These are phyloP conservation scores for Arctia plantaginis DNA, from an alignment of 2,888 invertebrate species.

Conservation along the genomic window DNA sequence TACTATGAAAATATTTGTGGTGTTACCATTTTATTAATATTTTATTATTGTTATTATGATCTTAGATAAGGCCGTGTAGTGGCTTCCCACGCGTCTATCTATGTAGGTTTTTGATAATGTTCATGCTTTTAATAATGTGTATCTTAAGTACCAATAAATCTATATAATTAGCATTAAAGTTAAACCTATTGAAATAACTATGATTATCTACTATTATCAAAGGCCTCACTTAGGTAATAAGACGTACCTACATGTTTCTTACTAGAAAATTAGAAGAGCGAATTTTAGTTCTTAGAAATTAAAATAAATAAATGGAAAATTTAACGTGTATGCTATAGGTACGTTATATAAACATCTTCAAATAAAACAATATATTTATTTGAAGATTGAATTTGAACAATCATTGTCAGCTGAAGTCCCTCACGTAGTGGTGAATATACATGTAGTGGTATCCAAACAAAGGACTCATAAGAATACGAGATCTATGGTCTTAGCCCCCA, in stretches of 20 bases:
- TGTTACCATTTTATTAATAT: slow-evolving; percentile 49
- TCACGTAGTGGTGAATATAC: neutral
- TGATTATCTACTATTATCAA: neutral
- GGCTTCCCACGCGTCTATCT: slow-evolving; percentile 46
- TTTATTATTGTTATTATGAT: slow-evolving; percentile 53
- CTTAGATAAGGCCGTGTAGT: slow-evolving; percentile 27
- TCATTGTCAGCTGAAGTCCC: neutral
- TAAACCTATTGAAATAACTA: slow-evolving; percentile 5
- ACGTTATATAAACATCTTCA: too few relatives aligned
- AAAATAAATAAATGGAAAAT: too few relatives aligned
- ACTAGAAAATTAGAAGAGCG: neutral
- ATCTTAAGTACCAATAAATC: slow-evolving; percentile 8
- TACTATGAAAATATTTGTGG: slow-evolving; percentile 52
- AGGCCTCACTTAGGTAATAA: neutral
- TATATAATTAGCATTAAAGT: slow-evolving; percentile 10
- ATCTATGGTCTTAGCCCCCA: neutral
- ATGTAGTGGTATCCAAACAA: neutral
- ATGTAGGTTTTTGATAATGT: slow-evolving; percentile 34
- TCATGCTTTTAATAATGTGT: slow-evolving; percentile 7
- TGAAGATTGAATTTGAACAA: too few relatives aligned
- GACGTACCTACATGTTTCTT: neutral
- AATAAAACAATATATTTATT: too few relatives aligned
- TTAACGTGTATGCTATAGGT: too few relatives aligned
- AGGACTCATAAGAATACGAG: neutral
- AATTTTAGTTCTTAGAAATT: too few relatives aligned